Conservation (phyloP, 1,140 invertebrate genomes). For the Ptiloglossa arizonensis region DNA sequence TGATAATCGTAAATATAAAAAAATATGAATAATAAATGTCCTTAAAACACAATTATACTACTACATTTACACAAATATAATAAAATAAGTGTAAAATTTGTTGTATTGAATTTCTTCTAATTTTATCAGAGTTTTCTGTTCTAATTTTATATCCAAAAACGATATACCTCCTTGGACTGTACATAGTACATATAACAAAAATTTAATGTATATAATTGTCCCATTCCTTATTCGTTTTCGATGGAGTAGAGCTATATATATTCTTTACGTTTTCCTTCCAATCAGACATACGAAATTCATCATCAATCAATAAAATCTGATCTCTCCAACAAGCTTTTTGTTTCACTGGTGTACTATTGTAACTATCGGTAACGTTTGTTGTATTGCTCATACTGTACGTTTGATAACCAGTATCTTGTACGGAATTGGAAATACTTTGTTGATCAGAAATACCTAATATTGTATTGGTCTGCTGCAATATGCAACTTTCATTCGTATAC, state of each 20-base stretch:
- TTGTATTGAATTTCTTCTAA: background rate
- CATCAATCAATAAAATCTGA: constrained; percentile 55
- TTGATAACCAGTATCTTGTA: constrained; percentile 78
- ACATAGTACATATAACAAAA: background rate
- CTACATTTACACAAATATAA: background rate
- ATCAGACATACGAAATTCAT: constrained; percentile 68
- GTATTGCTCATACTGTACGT: constrained; percentile 74
- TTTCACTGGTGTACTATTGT: constrained; percentile 59
- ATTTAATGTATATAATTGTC: constrained; percentile 25
- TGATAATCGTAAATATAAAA: background rate
- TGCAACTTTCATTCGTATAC: constrained; percentile 64
- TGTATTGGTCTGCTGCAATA: constrained; percentile 65
- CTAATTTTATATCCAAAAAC: background rate
- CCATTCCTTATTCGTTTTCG: constrained; percentile 62
- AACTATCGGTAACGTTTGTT: constrained; percentile 65
- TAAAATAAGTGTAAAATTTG: background rate
- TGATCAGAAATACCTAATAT: constrained; percentile 63
- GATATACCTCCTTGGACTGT: background rate
- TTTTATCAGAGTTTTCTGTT: background rate
- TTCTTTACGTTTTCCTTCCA: constrained; percentile 73
- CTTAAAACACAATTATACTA: background rate
- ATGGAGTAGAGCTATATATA: constrained; percentile 77
- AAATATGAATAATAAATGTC: background rate
- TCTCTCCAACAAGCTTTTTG: constrained; percentile 65
- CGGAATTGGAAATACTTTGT: constrained; percentile 67